Percentiles rank a stretch among this genome's conserved stretches.
These are phyloP conservation scores for Crotalus helleri DNA, from an alignment of 2,113 vertebrate species.

Conservation along the genomic window DNA sequence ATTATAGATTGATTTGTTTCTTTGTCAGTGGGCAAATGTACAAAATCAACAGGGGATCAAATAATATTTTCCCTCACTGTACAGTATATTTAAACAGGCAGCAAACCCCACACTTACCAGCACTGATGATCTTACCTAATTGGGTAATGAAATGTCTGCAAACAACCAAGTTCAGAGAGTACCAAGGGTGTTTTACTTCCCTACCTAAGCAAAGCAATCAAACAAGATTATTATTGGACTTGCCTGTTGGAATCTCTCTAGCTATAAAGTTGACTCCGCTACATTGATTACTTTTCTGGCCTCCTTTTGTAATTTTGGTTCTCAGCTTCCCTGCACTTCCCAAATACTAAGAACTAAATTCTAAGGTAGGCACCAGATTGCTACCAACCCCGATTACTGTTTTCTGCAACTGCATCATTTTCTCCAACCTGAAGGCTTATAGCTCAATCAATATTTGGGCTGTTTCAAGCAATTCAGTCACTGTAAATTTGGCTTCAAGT, in stretches of 20 bases:
- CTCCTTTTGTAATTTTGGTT: neutral
- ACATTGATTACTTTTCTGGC: neutral
- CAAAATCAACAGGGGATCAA: too few species aligned
- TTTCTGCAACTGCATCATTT: slow-evolving; percentile 34
- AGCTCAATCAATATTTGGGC: slow-evolving; percentile 58
- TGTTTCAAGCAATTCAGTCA: slow-evolving; percentile 47
- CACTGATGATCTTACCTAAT: neutral
- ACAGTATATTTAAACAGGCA: neutral
- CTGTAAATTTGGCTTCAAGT: slow-evolving; percentile 48
- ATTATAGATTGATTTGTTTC: too few species aligned
- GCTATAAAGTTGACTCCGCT: neutral
- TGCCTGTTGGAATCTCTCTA: neutral
- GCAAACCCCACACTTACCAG: neutral
- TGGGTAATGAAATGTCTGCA: neutral
- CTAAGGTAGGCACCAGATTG: slow-evolving; percentile 22
- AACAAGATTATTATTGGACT: neutral
- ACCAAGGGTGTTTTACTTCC: neutral
- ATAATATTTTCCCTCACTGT: too few species aligned
- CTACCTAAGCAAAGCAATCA: neutral
- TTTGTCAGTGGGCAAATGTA: too few species aligned
- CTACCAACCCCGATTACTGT: slow-evolving; percentile 8
- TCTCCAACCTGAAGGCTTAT: slow-evolving; percentile 46
- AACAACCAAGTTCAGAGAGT: neutral
- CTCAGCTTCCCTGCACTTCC: neutral
- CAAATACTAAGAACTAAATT: slow-evolving; percentile 11